Conservation (phyloP, 2,797 vertebrate genomes). For the Sebastes glaucus region DNA sequence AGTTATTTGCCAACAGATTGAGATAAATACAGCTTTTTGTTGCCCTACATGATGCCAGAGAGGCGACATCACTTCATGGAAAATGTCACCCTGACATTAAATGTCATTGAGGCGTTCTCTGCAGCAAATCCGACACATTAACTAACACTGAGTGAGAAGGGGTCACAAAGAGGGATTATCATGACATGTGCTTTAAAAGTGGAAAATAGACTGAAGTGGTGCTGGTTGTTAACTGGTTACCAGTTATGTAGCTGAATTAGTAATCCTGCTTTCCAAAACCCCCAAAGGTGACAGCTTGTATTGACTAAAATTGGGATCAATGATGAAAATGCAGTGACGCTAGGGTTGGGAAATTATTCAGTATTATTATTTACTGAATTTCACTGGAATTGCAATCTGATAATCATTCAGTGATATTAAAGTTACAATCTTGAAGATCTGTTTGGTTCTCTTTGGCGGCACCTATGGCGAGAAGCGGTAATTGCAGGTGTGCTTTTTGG, state of each 20-base stretch:
- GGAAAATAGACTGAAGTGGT: background rate
- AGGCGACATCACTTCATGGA: background rate
- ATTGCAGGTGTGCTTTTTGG: background rate
- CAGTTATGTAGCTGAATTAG: background rate
- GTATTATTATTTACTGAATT: background rate
- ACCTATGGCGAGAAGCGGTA: background rate
- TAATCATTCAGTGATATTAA: background rate
- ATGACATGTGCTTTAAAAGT: background rate
- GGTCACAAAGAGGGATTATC: background rate
- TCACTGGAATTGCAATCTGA: background rate
- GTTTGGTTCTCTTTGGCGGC: background rate
- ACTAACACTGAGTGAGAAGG: background rate
- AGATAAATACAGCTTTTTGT: background rate
- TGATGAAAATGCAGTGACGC: background rate
- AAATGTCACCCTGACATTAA: background rate
- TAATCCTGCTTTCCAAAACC: background rate
- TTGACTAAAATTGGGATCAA: background rate
- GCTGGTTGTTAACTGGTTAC: background rate
- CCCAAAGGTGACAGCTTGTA: background rate
- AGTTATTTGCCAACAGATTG: background rate
- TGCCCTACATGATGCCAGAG: background rate
- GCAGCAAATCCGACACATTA: background rate
- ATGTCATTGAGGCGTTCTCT: background rate
- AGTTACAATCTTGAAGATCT: background rate
- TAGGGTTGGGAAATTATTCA: background rate